phyloP scores from a whole-genome alignment of 2,113 vertebrate genomes.

The Salvelinus namaycush region DNA sequence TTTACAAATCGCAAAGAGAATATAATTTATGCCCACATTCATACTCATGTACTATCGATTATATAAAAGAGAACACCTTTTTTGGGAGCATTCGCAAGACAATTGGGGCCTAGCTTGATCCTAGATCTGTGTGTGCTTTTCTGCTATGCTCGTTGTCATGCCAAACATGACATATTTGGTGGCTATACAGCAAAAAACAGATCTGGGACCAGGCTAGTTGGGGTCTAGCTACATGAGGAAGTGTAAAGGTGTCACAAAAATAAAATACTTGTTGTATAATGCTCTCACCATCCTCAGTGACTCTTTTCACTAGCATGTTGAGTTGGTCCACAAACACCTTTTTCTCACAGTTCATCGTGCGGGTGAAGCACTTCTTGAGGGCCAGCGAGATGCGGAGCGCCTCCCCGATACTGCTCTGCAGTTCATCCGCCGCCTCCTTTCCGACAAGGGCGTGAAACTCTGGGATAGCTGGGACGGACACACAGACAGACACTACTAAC shows the following conservation, averaged over 20 bases:
- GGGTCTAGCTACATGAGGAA: no score
- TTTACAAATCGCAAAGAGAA: no score
- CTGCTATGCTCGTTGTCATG: no score
- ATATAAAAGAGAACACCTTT: no score
- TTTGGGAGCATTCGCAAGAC: no score
- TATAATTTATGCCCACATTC: no score
- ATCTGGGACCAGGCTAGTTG: not conserved
- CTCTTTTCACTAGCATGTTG: constrained; percentile 86
- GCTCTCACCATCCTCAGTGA: constrained; percentile 85
- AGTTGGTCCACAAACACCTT: constrained; percentile 88
- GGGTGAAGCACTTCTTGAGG: constrained; percentile 87
- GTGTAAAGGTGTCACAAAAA: not conserved
- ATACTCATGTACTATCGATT: no score
- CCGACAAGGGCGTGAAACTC: constrained; percentile 86
- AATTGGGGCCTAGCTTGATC: no score
- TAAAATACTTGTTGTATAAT: not conserved
- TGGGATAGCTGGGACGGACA: constrained; percentile 76
- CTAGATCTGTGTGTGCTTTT: no score
- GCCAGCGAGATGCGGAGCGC: constrained; percentile 63
- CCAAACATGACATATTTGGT: no score
- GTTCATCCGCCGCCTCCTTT: constrained; percentile 73
- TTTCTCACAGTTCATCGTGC: constrained; percentile 94
- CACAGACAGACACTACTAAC: not conserved
- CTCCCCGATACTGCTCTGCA: constrained; percentile 70
- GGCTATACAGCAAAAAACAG: no score